These are phyloP conservation scores for Scylla paramamosain DNA, from an alignment of 1,140 invertebrate genomes.

Conservation along the genomic window DNA sequence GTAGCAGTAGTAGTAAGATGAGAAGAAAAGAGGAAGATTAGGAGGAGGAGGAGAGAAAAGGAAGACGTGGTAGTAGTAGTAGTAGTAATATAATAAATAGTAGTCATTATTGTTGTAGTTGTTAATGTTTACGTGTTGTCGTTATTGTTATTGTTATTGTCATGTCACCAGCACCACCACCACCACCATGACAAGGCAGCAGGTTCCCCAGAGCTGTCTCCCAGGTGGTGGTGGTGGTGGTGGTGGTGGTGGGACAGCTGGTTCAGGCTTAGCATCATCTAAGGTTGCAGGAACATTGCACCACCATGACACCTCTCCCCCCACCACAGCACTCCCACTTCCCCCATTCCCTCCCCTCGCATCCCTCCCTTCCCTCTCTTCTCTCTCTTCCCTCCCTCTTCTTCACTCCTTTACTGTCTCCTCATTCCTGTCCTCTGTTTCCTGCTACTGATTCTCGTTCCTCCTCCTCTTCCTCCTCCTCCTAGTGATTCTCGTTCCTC, in stretches of 20 bases:
- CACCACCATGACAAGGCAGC: too few relatives aligned
- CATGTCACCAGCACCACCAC: background rate
- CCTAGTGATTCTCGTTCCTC: background rate
- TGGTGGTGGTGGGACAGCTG: background rate
- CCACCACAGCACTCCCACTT: background rate
- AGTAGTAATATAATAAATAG: too few relatives aligned
- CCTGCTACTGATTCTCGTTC: background rate
- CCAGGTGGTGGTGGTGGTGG: too few relatives aligned
- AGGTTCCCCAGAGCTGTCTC: too few relatives aligned
- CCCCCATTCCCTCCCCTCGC: background rate
- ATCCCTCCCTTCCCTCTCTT: background rate
- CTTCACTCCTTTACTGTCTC: background rate
- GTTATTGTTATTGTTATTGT: background rate
- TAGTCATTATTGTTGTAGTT: too few relatives aligned
- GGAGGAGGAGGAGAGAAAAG: too few relatives aligned
- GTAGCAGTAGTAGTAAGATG: background rate
- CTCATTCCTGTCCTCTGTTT: background rate
- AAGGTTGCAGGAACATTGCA: constrained; percentile 5
- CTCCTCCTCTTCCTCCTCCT: too few relatives aligned
- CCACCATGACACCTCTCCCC: background rate
- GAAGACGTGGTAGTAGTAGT: too few relatives aligned
- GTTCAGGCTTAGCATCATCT: background rate
- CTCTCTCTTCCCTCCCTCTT: background rate
- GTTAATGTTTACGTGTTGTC: too few relatives aligned
- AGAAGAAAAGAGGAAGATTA: too few relatives aligned